phyloP scores from a whole-genome alignment of 2,113 vertebrate species.

The Anguilla japonica region DNA sequence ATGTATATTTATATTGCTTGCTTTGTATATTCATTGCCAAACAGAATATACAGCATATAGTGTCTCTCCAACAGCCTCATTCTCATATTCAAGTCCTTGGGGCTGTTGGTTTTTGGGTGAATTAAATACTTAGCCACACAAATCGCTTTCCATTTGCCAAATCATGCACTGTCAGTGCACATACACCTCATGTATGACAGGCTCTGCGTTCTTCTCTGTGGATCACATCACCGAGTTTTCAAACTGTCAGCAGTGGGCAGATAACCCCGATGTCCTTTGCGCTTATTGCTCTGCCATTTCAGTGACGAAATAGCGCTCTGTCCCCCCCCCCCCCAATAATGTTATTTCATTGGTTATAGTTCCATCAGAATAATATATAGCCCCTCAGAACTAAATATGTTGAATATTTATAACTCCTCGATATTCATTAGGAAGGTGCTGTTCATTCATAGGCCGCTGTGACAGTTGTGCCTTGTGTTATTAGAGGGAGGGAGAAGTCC shows the following conservation, averaged over 20 bases:
- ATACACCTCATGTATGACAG: neutral
- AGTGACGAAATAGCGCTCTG: neutral
- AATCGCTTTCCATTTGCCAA: neutral
- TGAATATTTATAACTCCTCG: slow-evolving; percentile 40
- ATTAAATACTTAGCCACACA: neutral
- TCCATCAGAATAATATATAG: slow-evolving; percentile 3
- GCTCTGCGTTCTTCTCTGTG: neutral
- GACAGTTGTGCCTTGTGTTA: slow-evolving; percentile 29
- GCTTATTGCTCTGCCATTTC: neutral
- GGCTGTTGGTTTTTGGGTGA: neutral
- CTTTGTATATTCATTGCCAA: neutral
- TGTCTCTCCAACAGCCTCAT: neutral
- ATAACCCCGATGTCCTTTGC: neutral
- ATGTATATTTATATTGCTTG: neutral
- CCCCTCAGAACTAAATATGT: slow-evolving; percentile 30
- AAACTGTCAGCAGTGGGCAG: neutral
- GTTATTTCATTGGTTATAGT: neutral
- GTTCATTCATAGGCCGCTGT: slow-evolving; percentile 22
- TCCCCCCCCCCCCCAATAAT: neutral
- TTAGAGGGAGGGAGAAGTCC: slow-evolving; percentile 13
- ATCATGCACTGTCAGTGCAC: neutral
- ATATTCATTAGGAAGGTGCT: slow-evolving; percentile 31
- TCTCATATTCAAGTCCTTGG: neutral
- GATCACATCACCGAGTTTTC: neutral
- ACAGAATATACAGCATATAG: neutral